A percentile compares a stretch with the other conserved stretches of the same genome.
Evolutionary conservation across 2,797 vertebrate species (phyloP).

Genomic region (Lutjanus argentimaculatus): DNA sequence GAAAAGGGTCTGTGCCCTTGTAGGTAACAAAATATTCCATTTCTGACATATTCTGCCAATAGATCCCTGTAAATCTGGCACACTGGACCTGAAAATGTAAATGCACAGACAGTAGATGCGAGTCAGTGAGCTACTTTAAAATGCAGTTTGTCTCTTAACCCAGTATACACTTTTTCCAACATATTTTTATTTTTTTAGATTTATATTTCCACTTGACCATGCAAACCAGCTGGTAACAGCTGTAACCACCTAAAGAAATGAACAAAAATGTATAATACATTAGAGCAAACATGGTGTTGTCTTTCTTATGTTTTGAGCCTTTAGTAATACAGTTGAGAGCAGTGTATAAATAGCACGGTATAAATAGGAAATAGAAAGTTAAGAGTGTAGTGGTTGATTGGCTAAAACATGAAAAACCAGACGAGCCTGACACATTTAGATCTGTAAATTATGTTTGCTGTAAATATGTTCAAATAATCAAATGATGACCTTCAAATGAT

Average conservation of each 20-base stretch:
- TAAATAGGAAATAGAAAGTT: background rate
- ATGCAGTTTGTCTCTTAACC: too few species aligned
- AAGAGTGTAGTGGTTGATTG: background rate
- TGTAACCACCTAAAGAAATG: background rate
- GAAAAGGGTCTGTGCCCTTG: too few species aligned
- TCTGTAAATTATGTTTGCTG: background rate
- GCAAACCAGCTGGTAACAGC: background rate
- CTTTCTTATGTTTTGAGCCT: background rate
- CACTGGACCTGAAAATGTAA: too few species aligned
- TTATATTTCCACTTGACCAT: background rate
- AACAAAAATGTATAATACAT: background rate
- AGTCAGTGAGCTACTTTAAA: too few species aligned
- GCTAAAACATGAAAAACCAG: background rate
- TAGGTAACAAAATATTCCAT: too few species aligned
- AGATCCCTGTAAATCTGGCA: too few species aligned
- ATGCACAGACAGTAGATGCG: too few species aligned
- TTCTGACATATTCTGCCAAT: too few species aligned
- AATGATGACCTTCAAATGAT: background rate
- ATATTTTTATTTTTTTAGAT: too few species aligned
- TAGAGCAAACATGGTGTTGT: background rate
- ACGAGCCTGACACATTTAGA: background rate
- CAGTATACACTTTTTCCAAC: too few species aligned
- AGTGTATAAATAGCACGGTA: background rate
- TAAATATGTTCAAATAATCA: background rate
- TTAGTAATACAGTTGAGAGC: background rate